Conservation (phyloP, 1,140 invertebrate species). For the Drosophila pectinifera region DNA sequence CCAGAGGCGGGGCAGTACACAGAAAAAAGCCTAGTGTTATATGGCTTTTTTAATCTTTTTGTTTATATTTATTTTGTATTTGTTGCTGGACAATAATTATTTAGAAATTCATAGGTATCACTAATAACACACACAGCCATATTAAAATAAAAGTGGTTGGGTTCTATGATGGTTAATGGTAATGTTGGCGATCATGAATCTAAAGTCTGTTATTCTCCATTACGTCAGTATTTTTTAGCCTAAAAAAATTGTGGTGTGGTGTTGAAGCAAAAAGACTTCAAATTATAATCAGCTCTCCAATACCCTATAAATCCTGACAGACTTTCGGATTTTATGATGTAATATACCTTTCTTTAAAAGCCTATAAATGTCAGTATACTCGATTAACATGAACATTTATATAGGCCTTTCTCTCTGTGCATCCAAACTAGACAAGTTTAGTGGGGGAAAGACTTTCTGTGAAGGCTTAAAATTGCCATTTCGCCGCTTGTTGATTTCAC, state of each 20-base stretch:
- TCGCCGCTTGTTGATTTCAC: slow-evolving; percentile 7
- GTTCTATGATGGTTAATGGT: too few relatives aligned
- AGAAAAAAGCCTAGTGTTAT: background rate
- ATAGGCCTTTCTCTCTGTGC: background rate
- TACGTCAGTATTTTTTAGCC: too few relatives aligned
- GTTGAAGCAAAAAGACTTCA: too few relatives aligned
- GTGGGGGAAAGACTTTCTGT: slow-evolving; percentile 45
- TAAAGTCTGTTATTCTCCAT: too few relatives aligned
- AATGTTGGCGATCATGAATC: too few relatives aligned
- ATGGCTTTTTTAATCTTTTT: background rate
- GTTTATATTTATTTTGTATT: background rate
- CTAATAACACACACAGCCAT: background rate
- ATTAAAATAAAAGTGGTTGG: background rate
- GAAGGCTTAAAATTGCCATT: slow-evolving; percentile 33
- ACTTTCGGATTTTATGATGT: too few relatives aligned
- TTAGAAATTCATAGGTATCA: background rate
- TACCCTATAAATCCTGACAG: too few relatives aligned
- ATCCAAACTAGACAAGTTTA: slow-evolving; percentile 21
- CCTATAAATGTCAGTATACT: too few relatives aligned
- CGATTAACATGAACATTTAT: too few relatives aligned
- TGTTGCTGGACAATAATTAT: background rate
- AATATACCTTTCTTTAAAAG: too few relatives aligned
- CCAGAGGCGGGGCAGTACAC: slow-evolving; percentile 24
- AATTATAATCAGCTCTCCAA: too few relatives aligned
- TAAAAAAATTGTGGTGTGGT: too few relatives aligned